These are phyloP conservation scores for Archips crataeganus DNA, from an alignment of 2,888 invertebrate species.

Conservation along the genomic window DNA sequence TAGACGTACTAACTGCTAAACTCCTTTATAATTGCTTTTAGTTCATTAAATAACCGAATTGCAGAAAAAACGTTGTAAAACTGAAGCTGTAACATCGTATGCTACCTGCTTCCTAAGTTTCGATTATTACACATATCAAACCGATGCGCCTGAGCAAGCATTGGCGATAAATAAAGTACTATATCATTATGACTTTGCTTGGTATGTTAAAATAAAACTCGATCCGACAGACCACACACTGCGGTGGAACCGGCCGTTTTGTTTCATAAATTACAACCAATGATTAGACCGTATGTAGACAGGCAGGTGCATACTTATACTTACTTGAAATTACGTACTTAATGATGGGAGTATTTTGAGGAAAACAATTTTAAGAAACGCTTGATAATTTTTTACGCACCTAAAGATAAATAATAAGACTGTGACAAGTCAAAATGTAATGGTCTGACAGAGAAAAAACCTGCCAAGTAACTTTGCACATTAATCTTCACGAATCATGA, in stretches of 20 bases:
- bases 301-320: constrained; percentile 5
- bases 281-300: background rate
- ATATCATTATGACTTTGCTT: constrained; percentile 48
- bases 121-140: background rate
- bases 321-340: background rate
- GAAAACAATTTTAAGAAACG: background rate
- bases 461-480: too few species aligned
- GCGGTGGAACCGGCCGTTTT: constrained; percentile 46
- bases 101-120: background rate
- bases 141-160: constrained; percentile 5
- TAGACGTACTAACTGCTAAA: background rate
- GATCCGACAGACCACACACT: constrained; percentile 55
- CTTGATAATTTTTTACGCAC: background rate
- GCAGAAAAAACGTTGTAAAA: background rate
- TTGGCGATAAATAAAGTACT: constrained; percentile 55
- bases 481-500: too few species aligned
- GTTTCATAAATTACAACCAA: constrained; percentile 32
- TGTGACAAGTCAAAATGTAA: too few species aligned
- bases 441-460: too few species aligned
- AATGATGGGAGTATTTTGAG: background rate
- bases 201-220: constrained; percentile 45
- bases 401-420: too few species aligned
- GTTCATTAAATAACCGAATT: background rate
- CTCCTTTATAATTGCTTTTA: background rate
- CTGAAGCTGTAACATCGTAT: background rate